Percentiles rank a stretch among this genome's conserved stretches.
Evolutionary conservation across 2,113 vertebrate genomes (phyloP).

Genomic region (Muntiacus reevesi): DNA sequence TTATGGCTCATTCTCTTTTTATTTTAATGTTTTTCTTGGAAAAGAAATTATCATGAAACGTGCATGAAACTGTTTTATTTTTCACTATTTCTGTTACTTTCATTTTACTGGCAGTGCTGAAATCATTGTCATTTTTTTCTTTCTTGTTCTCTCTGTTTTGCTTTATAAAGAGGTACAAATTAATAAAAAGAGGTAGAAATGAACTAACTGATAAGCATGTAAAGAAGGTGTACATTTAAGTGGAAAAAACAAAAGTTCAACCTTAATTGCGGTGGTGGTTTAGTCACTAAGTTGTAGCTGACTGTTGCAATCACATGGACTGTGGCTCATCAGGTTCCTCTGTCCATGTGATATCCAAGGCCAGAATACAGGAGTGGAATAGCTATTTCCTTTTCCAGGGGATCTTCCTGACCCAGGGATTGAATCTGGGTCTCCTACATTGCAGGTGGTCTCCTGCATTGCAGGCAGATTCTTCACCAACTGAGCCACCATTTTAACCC

Average conservation of each 20-base stretch:
- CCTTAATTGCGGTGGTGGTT: not conserved
- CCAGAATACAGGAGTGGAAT: not conserved
- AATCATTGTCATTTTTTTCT: not conserved
- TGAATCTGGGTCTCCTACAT: not conserved
- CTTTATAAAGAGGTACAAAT: slow-evolving; percentile 2
- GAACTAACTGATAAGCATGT: not conserved
- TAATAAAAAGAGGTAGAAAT: not conserved
- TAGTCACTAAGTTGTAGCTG: not conserved
- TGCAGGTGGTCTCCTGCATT: too few species aligned
- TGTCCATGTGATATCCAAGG: not conserved
- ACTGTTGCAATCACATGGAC: not conserved
- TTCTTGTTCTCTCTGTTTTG: not conserved
- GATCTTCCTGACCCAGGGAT: not conserved
- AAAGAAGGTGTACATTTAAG: not conserved
- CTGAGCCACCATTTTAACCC: not conserved
- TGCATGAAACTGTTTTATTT: not conserved
- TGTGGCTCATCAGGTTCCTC: not conserved
- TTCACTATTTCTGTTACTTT: not conserved
- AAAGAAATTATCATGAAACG: not conserved
- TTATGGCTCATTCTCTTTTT: not conserved
- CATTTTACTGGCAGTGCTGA: not conserved
- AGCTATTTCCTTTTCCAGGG: not conserved
- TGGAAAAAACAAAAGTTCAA: not conserved
- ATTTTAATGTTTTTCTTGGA: not conserved
- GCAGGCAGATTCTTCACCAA: not conserved